Evolutionary conservation across 2,113 vertebrate genomes (phyloP).

Genomic region (Corythaixoides concolor): DNA sequence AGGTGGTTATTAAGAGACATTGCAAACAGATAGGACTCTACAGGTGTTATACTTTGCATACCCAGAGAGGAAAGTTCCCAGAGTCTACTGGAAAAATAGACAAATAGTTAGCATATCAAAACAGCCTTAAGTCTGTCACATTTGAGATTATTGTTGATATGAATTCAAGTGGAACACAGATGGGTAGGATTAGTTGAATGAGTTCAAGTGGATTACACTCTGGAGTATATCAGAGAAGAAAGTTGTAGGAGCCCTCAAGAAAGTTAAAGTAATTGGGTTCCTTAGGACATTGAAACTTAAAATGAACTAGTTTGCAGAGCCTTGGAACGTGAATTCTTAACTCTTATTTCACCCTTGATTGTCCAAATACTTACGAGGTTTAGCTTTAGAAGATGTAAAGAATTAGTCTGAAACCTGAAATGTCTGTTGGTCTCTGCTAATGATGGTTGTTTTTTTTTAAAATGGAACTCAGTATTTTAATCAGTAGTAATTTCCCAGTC

Average conservation of each 20-base stretch:
- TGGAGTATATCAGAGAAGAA: not conserved
- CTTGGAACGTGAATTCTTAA: not conserved
- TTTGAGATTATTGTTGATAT: not conserved
- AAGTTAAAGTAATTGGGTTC: not conserved
- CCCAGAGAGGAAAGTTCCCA: not conserved
- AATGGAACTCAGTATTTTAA: not conserved
- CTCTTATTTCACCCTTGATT: not conserved
- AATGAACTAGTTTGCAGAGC: not conserved
- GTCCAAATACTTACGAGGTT: not conserved
- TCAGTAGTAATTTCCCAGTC: not conserved
- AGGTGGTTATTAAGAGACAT: not conserved
- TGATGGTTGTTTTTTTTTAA: not conserved
- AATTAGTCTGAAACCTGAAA: not conserved
- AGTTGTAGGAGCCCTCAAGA: not conserved
- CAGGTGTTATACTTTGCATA: not conserved
- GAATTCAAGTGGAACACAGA: not conserved
- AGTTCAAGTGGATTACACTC: not conserved
- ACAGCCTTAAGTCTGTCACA: not conserved
- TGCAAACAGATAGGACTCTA: not conserved
- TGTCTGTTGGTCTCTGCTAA: not conserved
- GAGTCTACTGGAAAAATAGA: not conserved
- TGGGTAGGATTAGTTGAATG: not conserved
- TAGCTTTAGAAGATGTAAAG: not conserved
- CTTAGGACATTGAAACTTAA: not conserved
- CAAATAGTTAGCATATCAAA: not conserved